Base-by-base conservation (phyloP, 2,888 invertebrate genomes). In the Lithophane socia region DNA sequence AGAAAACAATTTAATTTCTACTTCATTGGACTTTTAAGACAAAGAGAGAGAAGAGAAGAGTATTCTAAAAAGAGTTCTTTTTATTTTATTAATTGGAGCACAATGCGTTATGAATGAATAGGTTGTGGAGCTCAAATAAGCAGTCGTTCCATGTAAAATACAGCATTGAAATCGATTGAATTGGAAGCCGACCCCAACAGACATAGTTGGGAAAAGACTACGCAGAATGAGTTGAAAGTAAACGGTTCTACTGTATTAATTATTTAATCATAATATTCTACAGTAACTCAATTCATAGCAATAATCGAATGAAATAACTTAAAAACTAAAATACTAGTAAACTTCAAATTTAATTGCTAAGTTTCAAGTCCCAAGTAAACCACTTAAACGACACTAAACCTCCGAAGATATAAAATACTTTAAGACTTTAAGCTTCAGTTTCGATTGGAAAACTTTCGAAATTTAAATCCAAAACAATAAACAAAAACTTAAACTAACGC, bases 401-500 rank as follows among this genome's bases (percentile, higher is more conserved):
- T 68, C 29, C n/a, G 67, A 84, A 70, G 66, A 80, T 70, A 65
- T 52, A 13, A 54, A 83, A 69, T 47, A 73, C 37, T 61, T 71
- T 65, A 70, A 73, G 72, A 37, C 13, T 68, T n/a, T 66, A 72
- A 73, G 73, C 13, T 69, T n/a, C 52, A 63, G 73, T 81, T 85
- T 65, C 13, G 61, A 74, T 72, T 72, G 68, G 56, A n/a, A 61
- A 69, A 77, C 21, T 69, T 72, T 78, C 21, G 8, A 10, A 71
- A 79, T 13, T 52, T 29, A 69, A 73, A 56, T 69, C 58, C 49
- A 69, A 67, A 86, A 65, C 72, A 79, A 75, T 74, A 86, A 84
- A 82, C 82, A 80, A 82, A 86, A 84, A 80, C 68, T 77, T 66
- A 58, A 75, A 61, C 49, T 42, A 76, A 29, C 56, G 54, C 72